These are phyloP conservation scores for Drosophila neocordata DNA, from an alignment of 1,140 invertebrate genomes.

Conservation along the genomic window DNA sequence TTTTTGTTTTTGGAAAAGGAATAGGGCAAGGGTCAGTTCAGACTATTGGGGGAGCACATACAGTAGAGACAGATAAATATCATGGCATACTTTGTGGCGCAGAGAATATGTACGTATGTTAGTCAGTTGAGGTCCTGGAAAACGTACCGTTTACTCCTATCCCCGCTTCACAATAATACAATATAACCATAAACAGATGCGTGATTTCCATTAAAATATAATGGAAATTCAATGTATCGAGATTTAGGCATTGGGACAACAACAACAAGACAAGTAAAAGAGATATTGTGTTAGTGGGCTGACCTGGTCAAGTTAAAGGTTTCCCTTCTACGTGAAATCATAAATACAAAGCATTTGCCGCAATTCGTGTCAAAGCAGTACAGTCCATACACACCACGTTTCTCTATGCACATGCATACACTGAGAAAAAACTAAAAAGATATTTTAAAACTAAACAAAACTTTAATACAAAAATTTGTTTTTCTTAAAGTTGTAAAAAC, in stretches of 20 bases:
- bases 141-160: not conserved
- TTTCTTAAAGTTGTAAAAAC: no score
- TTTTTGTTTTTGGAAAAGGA: no score
- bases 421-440: not conserved
- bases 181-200: conserved; percentile 62
- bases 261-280: not conserved
- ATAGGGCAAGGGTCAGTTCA: not conserved
- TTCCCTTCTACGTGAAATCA: conserved; percentile 50
- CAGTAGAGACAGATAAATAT: not conserved
- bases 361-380: conserved; percentile 36
- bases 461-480: no score
- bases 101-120: no score
- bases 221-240: conserved; percentile 67
- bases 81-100: conserved; percentile 13
- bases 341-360: conserved; percentile 52
- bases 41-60: not conserved
- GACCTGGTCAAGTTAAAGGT: not conserved
- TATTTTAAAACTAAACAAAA: no score
- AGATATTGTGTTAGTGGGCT: conserved; percentile 12
- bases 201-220: conserved; percentile 68
- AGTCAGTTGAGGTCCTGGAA: conserved; percentile 14
- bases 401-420: not conserved
- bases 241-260: conserved; percentile 38
- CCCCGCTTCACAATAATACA: conserved; percentile 11
- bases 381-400: not conserved